These are phyloP conservation scores for Luidia sarsii DNA, from an alignment of 53 echinoderm and acorn worm species.

Conservation along the genomic window DNA sequence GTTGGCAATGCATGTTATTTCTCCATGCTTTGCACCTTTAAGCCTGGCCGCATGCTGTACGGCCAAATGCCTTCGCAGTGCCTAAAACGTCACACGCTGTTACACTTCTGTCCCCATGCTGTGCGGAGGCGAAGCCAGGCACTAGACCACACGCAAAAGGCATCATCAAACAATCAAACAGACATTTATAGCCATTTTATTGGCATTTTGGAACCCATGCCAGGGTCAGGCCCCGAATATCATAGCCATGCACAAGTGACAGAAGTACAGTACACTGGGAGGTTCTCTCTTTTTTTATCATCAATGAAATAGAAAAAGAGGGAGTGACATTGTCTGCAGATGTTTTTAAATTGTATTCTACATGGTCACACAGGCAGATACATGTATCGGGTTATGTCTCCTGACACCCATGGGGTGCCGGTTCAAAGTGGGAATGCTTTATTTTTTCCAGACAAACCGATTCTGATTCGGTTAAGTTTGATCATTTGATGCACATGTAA, in stretches of 20 bases:
- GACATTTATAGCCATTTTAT: constrained; percentile 46
- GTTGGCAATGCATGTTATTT: too few relatives aligned
- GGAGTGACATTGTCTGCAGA: not conserved
- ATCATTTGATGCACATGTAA: too few relatives aligned
- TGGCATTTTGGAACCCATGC: constrained; percentile 22
- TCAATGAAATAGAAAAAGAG: not conserved
- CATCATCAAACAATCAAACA: constrained; percentile 52
- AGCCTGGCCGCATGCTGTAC: not conserved
- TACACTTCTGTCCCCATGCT: constrained; percentile 9
- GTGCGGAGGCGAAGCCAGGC: not conserved
- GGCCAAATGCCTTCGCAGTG: too few relatives aligned
- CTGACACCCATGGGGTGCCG: too few relatives aligned
- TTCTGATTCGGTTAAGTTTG: too few relatives aligned
- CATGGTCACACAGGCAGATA: constrained; percentile 5
- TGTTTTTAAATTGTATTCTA: constrained; percentile 38
- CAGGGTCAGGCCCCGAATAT: not conserved
- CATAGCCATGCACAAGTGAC: not conserved
- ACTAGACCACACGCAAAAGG: constrained; percentile 37
- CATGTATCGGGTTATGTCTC: not conserved
- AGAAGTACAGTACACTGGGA: not conserved
- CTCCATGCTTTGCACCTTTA: constrained; percentile 15
- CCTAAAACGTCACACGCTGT: constrained; percentile 38
- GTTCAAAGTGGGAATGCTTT: too few relatives aligned
- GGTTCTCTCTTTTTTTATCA: not conserved
- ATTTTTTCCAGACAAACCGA: too few relatives aligned